phyloP scores from a whole-genome alignment of 2,113 vertebrate species.

The Mormyrus iriodes region DNA sequence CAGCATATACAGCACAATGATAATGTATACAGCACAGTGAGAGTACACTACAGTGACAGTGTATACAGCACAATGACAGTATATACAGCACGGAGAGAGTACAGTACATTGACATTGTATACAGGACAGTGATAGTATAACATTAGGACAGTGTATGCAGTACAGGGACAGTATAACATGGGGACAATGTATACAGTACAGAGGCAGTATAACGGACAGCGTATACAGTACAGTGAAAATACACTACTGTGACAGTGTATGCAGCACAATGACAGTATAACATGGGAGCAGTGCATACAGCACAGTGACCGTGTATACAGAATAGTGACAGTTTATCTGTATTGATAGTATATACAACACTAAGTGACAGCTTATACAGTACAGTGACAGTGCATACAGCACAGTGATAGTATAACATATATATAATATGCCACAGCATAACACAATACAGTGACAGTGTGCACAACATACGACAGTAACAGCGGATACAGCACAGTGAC shows the following conservation, averaged over 20 bases:
- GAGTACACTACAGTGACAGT: background rate
- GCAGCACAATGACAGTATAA: background rate
- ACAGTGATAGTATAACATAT: background rate
- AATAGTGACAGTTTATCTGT: background rate
- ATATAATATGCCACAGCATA: too few species aligned
- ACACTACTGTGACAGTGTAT: background rate
- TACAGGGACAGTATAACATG: background rate
- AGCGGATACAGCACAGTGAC: background rate
- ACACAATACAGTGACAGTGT: background rate
- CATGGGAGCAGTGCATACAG: background rate
- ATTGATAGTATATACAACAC: background rate
- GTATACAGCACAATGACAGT: background rate
- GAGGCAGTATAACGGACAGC: background rate
- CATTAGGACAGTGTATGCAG: background rate
- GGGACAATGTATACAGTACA: background rate
- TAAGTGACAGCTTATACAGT: background rate
- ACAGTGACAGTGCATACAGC: background rate
- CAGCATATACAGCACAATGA: background rate
- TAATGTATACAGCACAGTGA: background rate
- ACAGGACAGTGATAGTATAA: background rate
- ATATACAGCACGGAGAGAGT: background rate
- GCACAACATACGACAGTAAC: background rate
- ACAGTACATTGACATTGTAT: background rate
- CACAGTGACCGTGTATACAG: background rate
- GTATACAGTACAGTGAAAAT: background rate